These are phyloP conservation scores for Hydroisotoma schaefferi DNA, from an alignment of 2,888 invertebrate genomes.

Conservation along the genomic window DNA sequence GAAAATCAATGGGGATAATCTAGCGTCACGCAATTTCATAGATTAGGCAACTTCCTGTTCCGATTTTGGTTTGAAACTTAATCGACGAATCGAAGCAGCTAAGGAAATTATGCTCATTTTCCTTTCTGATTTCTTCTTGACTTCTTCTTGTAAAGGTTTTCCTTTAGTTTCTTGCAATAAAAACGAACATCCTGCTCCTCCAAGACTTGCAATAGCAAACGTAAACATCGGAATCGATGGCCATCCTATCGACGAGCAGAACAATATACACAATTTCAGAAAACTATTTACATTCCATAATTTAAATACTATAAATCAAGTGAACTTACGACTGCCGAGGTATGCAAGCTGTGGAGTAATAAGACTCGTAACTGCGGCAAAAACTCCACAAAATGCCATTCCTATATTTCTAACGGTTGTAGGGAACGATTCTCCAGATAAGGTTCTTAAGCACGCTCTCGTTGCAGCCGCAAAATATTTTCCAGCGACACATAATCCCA, in stretches of 20 bases:
- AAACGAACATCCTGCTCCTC: slow-evolving; percentile 31
- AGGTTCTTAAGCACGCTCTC: slow-evolving; percentile 22
- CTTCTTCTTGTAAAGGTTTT: slow-evolving; percentile 26
- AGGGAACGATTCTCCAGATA: slow-evolving; percentile 39
- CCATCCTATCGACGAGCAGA: slow-evolving; percentile 26
- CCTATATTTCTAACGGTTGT: slow-evolving; percentile 38
- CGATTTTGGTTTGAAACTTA: no score
- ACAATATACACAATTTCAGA: no score
- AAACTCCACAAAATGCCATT: slow-evolving; percentile 29
- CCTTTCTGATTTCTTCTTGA: no score
- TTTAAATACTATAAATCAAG: no score
- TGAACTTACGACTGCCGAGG: slow-evolving; percentile 22
- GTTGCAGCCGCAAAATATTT: slow-evolving; percentile 38
- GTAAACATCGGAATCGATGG: slow-evolving; percentile 37
- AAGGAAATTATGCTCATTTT: no score
- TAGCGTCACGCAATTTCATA: no score
- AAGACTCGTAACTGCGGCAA: slow-evolving; percentile 31
- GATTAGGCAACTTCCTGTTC: no score
- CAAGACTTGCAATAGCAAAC: slow-evolving; percentile 34
- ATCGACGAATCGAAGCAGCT: no score
- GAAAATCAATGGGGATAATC: no score
- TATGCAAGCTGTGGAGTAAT: slow-evolving; percentile 39
- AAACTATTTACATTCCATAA: no score
- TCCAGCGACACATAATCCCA: slow-evolving; percentile 32
- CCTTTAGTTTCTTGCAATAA: slow-evolving; percentile 42